Conservation (phyloP, 2,113 vertebrate species). For the Chroicocephalus ridibundus region DNA sequence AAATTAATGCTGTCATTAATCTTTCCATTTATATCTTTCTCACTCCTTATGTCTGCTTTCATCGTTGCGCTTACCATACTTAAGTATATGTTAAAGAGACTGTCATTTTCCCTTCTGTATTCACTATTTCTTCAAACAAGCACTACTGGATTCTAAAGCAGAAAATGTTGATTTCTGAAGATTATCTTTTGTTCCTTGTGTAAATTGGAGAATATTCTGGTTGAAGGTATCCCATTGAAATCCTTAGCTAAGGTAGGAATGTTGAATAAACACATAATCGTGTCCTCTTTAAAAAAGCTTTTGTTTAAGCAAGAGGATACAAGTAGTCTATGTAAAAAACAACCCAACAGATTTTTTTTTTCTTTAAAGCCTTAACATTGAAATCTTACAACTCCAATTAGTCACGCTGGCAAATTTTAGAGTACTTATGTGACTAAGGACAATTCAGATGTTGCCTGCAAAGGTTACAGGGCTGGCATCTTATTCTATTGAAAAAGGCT, state of each 20-base stretch:
- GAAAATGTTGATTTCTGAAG: slow-evolving; percentile 11
- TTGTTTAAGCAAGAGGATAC: neutral
- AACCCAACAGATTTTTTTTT: neutral
- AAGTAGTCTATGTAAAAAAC: neutral
- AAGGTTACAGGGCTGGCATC: neutral
- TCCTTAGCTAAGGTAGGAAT: neutral
- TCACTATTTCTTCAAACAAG: slow-evolving; percentile 47
- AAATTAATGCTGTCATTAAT: slow-evolving; percentile 71
- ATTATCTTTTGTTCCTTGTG: neutral
- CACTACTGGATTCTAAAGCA: slow-evolving; percentile 33
- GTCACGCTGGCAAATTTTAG: neutral
- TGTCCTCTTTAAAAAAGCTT: neutral
- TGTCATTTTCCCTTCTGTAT: slow-evolving; percentile 64
- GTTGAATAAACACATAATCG: neutral
- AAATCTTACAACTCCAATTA: neutral
- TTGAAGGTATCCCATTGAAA: neutral
- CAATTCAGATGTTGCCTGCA: neutral
- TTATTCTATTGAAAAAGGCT: neutral
- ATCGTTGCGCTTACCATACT: slow-evolving; percentile 63
- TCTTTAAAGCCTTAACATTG: neutral
- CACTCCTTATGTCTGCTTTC: slow-evolving; percentile 67
- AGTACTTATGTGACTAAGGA: neutral
- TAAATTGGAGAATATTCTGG: neutral
- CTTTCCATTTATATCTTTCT: slow-evolving; percentile 70
- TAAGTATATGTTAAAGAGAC: slow-evolving; percentile 67